phyloP scores from a whole-genome alignment of 2,797 vertebrate genomes.

The Catostomus latipinnis region DNA sequence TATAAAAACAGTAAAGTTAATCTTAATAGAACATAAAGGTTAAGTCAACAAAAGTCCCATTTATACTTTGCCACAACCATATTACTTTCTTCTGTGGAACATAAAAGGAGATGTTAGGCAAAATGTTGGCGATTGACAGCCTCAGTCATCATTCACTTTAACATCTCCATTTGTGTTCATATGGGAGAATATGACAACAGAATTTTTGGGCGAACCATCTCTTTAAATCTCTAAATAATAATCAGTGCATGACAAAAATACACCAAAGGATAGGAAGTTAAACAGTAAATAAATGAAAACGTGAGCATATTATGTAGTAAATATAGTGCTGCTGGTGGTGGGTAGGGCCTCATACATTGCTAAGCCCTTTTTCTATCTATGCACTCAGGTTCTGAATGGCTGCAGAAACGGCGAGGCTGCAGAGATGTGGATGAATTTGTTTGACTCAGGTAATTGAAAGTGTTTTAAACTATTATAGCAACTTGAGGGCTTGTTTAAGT shows the following conservation, averaged over 20 bases:
- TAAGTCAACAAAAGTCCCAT: too few relatives aligned
- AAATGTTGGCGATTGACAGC: too few relatives aligned
- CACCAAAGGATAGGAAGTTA: too few relatives aligned
- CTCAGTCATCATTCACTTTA: too few relatives aligned
- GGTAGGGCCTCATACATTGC: neutral
- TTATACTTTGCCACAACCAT: too few relatives aligned
- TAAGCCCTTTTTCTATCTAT: constrained; percentile 27
- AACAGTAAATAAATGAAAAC: neutral
- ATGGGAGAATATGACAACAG: too few relatives aligned
- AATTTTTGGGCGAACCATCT: too few relatives aligned
- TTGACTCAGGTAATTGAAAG: constrained; percentile 99
- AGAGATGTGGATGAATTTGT: constrained; percentile 88
- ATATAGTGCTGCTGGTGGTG: neutral
- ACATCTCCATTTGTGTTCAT: too few relatives aligned
- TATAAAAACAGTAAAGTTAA: too few relatives aligned
- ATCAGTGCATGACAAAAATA: neutral
- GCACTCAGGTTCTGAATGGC: constrained; percentile 73
- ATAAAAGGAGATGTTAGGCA: too few relatives aligned
- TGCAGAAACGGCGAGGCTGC: constrained; percentile 64
- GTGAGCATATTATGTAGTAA: neutral
- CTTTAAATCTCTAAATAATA: neutral
- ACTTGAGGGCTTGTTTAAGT: constrained; percentile 99
- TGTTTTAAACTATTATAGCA: constrained; percentile 99
- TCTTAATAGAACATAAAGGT: too few relatives aligned
- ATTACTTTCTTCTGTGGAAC: too few relatives aligned